Base-by-base conservation (phyloP, 1,140 invertebrate species). In the Callitettix versicolor region DNA sequence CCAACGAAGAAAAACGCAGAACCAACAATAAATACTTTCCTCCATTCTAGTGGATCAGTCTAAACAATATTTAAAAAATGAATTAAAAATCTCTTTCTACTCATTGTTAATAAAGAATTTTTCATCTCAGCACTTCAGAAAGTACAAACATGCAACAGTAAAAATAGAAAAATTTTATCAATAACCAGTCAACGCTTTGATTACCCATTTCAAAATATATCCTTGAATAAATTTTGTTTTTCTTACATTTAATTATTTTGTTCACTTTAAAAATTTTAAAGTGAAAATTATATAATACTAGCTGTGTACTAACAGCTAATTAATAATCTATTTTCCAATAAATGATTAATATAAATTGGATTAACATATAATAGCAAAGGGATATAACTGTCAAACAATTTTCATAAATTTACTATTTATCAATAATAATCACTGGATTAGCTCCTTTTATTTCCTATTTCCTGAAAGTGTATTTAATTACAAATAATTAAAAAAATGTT, bases 11-110 rank as follows among this genome's bases (percentile, higher is more conserved):
- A 76, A 4, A 79, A 63, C 1, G 59, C 68, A n/a, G 70, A 70
- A 6, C 71, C 64, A 15, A 77, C 68, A 59, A 71, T 76, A 59
- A 79, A 79, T 1, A 79, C 73, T 1, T 68, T 63, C 50, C 71
- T 68, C 78, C 78, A 80, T 49, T 72, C 63, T 20, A 64, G 63
- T 11, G 69, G 44, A 1, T 67, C 70, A 62, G 67, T 64, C 75
- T 78, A 64, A 24, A 66, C 67, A 50, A 40, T 36, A 36, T 30
- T 56, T 40, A 30, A 20, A n/a, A 26, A 7, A 36, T 9, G 7
- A 36, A 36, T 9, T 9, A 36, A 36, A 7, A n/a, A 36, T n/a
- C 34, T n/a, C 34, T 36, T 9, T n/a, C 7, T 36, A n/a, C 7
- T 7, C 7, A n/a, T 36, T 36, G 7, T 36, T 9, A 9, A 36